Percentiles rank a stretch among this genome's conserved stretches.
Evolutionary conservation across 2,113 vertebrate genomes (phyloP).

Genomic region (Elanus axillaris): DNA sequence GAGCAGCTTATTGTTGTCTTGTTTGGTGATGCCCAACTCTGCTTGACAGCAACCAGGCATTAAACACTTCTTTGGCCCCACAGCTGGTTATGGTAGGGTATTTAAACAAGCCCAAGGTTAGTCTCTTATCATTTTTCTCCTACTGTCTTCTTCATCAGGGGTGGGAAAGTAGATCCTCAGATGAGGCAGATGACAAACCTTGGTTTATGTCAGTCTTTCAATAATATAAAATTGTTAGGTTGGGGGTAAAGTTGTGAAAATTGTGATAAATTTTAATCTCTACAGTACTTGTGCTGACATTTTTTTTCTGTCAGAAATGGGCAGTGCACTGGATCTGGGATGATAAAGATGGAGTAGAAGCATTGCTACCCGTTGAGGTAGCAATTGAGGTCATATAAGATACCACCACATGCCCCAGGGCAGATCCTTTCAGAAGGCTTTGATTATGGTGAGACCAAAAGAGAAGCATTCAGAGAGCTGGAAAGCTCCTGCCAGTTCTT

Average conservation of each 20-base stretch:
- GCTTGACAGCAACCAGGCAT: background rate
- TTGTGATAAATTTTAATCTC: background rate
- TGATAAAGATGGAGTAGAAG: background rate
- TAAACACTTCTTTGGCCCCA: background rate
- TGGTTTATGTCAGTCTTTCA: background rate
- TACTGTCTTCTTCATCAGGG: background rate
- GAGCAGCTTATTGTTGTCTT: background rate
- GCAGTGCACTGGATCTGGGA: background rate
- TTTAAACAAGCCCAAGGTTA: background rate
- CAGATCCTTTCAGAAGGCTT: background rate
- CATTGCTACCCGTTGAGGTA: background rate
- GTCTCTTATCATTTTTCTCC: background rate
- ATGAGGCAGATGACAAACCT: background rate
- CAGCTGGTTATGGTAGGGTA: background rate
- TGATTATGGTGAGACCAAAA: background rate
- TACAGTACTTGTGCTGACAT: background rate
- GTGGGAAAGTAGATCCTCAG: background rate
- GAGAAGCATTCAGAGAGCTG: background rate
- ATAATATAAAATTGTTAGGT: background rate
- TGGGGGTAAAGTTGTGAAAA: background rate
- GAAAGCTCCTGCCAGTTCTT: background rate
- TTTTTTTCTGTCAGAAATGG: background rate
- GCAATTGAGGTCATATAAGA: background rate
- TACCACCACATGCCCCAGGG: background rate
- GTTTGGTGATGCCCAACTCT: background rate